A percentile compares a stretch with the other conserved stretches of the same genome.
Evolutionary conservation across 2,888 invertebrate species (phyloP).

Genomic region (Ormyrus nitidulus): DNA sequence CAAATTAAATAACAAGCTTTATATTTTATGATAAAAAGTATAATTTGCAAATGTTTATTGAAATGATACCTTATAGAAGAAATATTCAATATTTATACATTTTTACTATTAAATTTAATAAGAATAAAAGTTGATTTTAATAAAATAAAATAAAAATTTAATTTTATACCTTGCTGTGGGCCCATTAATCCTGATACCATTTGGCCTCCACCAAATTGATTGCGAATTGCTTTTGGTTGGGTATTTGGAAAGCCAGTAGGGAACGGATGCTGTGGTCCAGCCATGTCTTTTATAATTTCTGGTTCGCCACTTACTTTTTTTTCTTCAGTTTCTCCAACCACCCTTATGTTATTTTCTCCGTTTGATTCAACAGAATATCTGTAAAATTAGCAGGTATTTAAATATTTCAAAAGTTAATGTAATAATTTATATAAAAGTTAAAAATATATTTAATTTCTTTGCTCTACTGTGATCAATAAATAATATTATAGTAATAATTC

Average conservation of each 20-base stretch:
- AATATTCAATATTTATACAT: neutral
- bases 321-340: too few species aligned
- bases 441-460: too few species aligned
- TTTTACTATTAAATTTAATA: too few species aligned
- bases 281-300: constrained; percentile 76
- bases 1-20: neutral
- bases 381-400: too few species aligned
- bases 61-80: constrained; percentile 6
- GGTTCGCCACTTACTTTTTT: neutral
- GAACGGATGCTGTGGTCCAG: constrained; percentile 85
- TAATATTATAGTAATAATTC: too few species aligned
- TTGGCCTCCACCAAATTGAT: constrained; percentile 81
- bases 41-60: neutral
- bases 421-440: too few species aligned
- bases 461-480: too few species aligned
- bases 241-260: constrained; percentile 82
- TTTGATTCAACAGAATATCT: too few species aligned
- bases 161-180: constrained; percentile 73
- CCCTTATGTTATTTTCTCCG: too few species aligned
- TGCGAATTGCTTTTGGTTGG: constrained; percentile 79
- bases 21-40: neutral
- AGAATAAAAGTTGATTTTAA: too few species aligned
- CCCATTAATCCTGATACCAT: constrained; percentile 82
- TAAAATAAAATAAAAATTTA: neutral
- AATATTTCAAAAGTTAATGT: too few species aligned